Base-by-base conservation (phyloP, 2,113 vertebrate species). In the Perognathus longimembris region DNA sequence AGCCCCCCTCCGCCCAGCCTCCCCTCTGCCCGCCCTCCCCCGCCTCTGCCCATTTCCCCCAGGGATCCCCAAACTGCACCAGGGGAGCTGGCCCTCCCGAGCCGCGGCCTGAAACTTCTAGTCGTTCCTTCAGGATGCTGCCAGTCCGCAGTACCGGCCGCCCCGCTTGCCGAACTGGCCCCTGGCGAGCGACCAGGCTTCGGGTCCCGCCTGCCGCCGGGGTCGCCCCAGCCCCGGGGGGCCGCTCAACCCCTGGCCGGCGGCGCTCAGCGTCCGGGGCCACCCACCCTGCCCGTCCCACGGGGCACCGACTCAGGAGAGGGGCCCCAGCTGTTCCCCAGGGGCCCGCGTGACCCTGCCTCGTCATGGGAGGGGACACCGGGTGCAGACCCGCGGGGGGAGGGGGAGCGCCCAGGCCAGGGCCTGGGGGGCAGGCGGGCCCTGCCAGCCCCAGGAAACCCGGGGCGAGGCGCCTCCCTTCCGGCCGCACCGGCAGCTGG, bases 231-330 rank as follows among this genome's bases (percentile, higher is more conserved):
- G 85, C 45, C 85, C 90, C 14, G 24, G 73, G 77, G 2, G 2
- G 22, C 67, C 85, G 88, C 85, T 90, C 93, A 73, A 93, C 90
- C 88, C 92, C 77, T 88, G 88, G 88, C 94, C 85, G 17, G 9
- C 24, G 77, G n/a, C 1, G 0, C 84, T 87, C 63, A 59, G 28
- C 8, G 24, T 7, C 67, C 0, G 0, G 2, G 28, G 63, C 90
- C 96, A 78, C 90, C 90, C 88, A 77, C 42, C 32, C 59, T 0
- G 54, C 69, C 6, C 4, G 6, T 3, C 0, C 3, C 6, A 0
- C 0, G 0, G 28, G 50, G 34, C 22, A 38, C 7, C 1, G 18
- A 6, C 14, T 26, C 0, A 1, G 1, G 61, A 28, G 63, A 42
- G 21, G n/a, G n/a, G n/a, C n/a, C n/a, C n/a, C n/a, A n/a, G n/a